Conservation (phyloP, 2,888 invertebrate species). For the Spisula subtruncata region DNA sequence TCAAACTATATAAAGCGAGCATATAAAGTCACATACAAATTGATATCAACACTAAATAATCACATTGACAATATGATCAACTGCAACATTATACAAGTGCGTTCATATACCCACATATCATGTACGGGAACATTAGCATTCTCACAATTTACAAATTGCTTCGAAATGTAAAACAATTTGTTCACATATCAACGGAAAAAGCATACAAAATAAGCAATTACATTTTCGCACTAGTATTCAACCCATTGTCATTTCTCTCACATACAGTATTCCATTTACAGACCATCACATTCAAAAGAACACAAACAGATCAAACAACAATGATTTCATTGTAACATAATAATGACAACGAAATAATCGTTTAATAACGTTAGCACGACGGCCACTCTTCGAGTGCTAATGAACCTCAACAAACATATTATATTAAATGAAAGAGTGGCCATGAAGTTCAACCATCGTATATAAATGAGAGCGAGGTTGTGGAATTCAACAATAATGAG, state of each 20-base stretch:
- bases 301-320: background rate
- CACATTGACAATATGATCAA: background rate
- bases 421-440: too few species aligned
- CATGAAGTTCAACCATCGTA: too few species aligned
- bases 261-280: background rate
- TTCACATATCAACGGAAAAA: background rate
- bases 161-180: background rate
- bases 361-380: background rate
- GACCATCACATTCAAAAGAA: background rate
- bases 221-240: background rate
- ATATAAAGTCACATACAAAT: background rate
- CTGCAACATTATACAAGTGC: background rate
- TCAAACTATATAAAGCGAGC: background rate
- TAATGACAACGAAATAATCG: background rate
- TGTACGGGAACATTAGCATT: background rate
- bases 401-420: background rate
- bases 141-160: background rate
- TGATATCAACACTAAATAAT: background rate
- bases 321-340: background rate
- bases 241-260: background rate
- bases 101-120: background rate
- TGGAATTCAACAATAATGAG: too few species aligned
- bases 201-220: background rate
- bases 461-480: too few species aligned
- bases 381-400: background rate